These are phyloP conservation scores for Solenodon paradoxus DNA, from an alignment of 2,113 vertebrate genomes.

Conservation along the genomic window DNA sequence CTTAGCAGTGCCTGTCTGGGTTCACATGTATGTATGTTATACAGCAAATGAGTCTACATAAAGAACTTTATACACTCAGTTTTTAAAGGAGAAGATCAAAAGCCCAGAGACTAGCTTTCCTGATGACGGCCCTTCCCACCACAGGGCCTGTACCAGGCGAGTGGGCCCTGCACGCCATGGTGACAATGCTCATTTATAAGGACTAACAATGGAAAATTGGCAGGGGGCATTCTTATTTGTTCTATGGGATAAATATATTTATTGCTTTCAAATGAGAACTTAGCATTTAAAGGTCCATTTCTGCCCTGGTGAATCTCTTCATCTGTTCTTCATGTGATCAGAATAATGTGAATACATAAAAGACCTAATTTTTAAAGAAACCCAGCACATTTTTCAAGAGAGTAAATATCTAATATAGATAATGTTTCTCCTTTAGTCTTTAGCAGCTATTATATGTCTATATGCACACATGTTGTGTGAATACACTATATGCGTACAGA, in stretches of 20 bases:
- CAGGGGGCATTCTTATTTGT: neutral
- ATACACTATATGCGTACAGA: neutral
- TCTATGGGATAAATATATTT: neutral
- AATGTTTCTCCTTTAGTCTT: neutral
- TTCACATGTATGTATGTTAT: neutral
- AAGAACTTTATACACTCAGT: neutral
- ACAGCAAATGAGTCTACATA: neutral
- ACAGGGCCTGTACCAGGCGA: too few relatives aligned
- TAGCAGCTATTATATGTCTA: neutral
- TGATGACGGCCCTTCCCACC: neutral
- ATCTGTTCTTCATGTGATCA: neutral
- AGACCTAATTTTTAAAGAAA: neutral
- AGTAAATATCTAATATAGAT: neutral
- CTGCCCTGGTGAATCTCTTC: neutral
- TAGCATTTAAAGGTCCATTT: neutral
- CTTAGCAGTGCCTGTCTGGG: neutral
- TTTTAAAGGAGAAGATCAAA: neutral
- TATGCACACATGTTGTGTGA: neutral
- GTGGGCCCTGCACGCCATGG: rapidly evolving
- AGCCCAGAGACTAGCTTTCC: neutral
- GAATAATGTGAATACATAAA: neutral
- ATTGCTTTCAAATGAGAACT: neutral
- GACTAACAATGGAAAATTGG: neutral
- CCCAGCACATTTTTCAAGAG: neutral
- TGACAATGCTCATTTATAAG: neutral